A percentile compares a stretch with the other conserved stretches of the same genome.
phyloP scores from a whole-genome alignment of 2,113 vertebrate species.

The Platysteira castanea region DNA sequence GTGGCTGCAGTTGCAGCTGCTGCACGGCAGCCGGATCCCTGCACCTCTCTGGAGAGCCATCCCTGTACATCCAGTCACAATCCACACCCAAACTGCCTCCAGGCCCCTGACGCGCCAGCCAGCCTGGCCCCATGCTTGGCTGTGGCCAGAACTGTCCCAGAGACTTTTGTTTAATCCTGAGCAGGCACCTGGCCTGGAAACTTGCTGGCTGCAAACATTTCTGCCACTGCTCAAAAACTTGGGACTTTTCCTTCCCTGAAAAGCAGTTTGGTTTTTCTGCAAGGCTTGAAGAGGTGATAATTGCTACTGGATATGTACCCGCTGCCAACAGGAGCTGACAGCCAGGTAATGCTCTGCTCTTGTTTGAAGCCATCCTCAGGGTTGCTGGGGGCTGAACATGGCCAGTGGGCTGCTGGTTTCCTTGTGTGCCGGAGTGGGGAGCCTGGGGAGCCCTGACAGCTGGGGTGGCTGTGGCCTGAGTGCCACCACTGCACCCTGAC shows the following conservation, averaged over 20 bases:
- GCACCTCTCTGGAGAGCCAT: not conserved
- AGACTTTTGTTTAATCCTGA: not conserved
- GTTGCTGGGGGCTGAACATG: not conserved
- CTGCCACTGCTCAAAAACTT: not conserved
- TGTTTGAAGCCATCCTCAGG: not conserved
- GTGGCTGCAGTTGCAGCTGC: not conserved
- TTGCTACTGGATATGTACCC: not conserved
- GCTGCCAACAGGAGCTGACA: not conserved
- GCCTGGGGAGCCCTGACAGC: not conserved
- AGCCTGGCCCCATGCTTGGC: not conserved
- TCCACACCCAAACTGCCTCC: not conserved
- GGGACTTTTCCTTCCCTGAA: not conserved
- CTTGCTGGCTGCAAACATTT: constrained; percentile 11
- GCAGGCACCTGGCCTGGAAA: constrained; percentile 17
- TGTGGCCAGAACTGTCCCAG: not conserved
- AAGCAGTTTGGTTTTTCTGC: not conserved
- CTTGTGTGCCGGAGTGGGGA: not conserved
- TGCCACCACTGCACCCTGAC: not conserved
- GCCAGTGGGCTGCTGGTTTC: not conserved
- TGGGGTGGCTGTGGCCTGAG: not conserved
- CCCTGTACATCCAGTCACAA: not conserved
- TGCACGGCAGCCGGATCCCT: fast-evolving
- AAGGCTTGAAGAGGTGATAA: constrained; percentile 1
- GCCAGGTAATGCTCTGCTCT: not conserved
- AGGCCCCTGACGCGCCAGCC: not conserved